These are phyloP conservation scores for Nothocercus julius DNA, from an alignment of 2,113 vertebrate species.

Conservation along the genomic window DNA sequence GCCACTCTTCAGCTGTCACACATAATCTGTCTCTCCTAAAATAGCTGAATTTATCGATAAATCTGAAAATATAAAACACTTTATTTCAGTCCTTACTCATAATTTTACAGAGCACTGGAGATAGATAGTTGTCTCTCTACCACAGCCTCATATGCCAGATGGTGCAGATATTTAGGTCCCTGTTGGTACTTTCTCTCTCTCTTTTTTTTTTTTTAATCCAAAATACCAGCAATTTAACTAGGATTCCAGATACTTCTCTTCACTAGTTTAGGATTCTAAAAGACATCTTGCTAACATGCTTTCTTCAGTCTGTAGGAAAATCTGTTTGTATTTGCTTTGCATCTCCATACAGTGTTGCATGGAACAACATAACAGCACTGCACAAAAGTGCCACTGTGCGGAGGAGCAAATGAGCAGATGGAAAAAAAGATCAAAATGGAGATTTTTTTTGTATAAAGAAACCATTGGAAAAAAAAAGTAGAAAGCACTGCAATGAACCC, in stretches of 20 bases:
- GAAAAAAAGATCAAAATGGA: background rate
- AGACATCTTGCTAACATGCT: background rate
- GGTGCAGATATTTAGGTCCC: background rate
- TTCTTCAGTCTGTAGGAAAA: background rate
- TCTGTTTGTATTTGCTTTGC: background rate
- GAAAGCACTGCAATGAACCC: background rate
- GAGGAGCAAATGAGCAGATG: background rate
- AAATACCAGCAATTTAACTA: background rate
- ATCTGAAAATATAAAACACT: background rate
- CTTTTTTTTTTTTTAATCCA: background rate
- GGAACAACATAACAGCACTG: fast-evolving
- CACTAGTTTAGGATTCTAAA: background rate
- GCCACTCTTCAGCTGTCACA: background rate
- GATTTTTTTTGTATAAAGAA: background rate
- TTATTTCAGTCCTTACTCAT: background rate
- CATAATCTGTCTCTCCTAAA: background rate
- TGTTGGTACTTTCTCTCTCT: background rate
- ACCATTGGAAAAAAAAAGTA: background rate
- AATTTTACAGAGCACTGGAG: background rate
- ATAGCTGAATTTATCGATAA: background rate
- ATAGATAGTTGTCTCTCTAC: background rate
- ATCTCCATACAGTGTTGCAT: too few species aligned
- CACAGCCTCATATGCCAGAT: background rate
- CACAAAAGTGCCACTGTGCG: background rate
- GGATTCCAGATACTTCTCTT: background rate